Base-by-base conservation (phyloP, 2,888 invertebrate species). In the Pollenia griseotomentosa region DNA sequence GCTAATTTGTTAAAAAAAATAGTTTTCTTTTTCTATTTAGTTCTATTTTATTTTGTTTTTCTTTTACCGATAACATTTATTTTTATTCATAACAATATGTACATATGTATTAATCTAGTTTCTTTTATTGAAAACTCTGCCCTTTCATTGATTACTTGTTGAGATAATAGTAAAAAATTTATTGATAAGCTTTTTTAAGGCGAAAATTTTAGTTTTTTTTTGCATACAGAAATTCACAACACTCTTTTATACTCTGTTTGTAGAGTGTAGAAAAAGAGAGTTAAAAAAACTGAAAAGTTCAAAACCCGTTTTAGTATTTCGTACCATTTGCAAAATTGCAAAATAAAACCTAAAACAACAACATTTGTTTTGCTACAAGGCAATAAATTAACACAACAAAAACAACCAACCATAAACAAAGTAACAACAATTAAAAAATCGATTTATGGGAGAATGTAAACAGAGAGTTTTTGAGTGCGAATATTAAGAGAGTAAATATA, bases 391-490 rank as follows among this genome's bases (percentile, higher is more conserved):
- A 66, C 12, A 70, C 33, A 42, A 63, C 4, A 40, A 70, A 51
- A 55, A 57, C 42, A 46, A 61, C 14, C 40, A 61, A 57, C 51
- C 16, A 57, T 40, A 55, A 80, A 80, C 63, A 71, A 16, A 44
- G 57, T 51, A 68, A 68, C n/a, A 44, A 73, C 23, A 59, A 48
- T 14, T 14, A 16, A 65, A 68, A 81, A 83, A 83, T 80, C 75
- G 53, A 86, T 81, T 75, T 66, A 48, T 46, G 48, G 3, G 77
- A 79, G 81, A 87, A 87, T 81, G 84, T 83, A 86, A 84, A 86
- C 81, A 84, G 86, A 88, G 86, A 88, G 78, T 57, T 70, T 53
- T 14, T 40, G 12, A 46, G 33, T 33, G 4, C 6, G 4, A 40
- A 16, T 57, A 46, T 33, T 8, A 12, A 23, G 68, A 51, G 42